Base-by-base conservation (phyloP, 2,888 invertebrate species). In the Frankliniella intonsa region DNA sequence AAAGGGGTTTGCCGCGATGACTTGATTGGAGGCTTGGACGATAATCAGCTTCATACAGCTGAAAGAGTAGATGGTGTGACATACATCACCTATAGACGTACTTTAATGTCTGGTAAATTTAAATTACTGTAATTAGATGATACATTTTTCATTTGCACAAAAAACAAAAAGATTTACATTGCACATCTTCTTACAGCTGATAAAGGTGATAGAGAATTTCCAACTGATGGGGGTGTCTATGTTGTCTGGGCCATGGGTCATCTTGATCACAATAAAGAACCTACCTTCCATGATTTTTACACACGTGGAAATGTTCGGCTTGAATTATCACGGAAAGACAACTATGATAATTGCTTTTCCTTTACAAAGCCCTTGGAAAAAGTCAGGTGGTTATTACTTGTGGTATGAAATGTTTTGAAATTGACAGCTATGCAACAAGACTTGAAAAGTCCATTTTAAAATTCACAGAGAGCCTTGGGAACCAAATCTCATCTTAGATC, bases 1-100 rank as follows among this genome's bases (percentile, higher is more conserved):
- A 94, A 91, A 87, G 97, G 97, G 69, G 96, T 96, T 65, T 97
- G 97, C 85, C 92, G 92, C 84, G 97, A 97, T 88, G 92, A 92
- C 83, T 88, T 92, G n/a, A 91, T 96, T 3, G 96, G 95, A 50
- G 95, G 95, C 0, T 90, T 92, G 84, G 95, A 96, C 87, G 94
- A 92, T 87, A 94, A 94, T 87, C 97, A 97, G 89, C 88, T 96
- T 85, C 93, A 93, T 87, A 93, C 93, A 1, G 93, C 93, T 80
- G 88, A 90, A 1, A 90, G 94, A 84, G 92, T 92, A 85, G 91
- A 93, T 87, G 95, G 95, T 0, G 91, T 97, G 84, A 95, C 93
- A 84, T 90, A 92, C 17, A 91, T 97, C 83, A 94, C 94, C 19
- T 97, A 94, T 87, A 89, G 97, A 84, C 90, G 96, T 83, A 91